These are phyloP conservation scores for Gila robusta DNA, from an alignment of 2,797 vertebrate genomes.

Conservation along the genomic window DNA sequence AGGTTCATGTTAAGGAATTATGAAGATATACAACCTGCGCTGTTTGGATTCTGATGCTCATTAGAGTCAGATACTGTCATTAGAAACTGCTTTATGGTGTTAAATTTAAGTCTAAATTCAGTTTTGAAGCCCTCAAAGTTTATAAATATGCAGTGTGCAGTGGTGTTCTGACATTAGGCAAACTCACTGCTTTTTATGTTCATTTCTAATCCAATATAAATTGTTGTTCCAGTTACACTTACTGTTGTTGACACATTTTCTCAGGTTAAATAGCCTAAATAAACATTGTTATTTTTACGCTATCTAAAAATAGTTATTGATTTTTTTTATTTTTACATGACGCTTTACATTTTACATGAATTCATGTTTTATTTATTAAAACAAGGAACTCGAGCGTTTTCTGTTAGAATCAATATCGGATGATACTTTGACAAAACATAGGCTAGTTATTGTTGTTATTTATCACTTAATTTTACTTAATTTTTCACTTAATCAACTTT, in stretches of 20 bases:
- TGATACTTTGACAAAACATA: not conserved
- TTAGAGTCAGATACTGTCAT: not conserved
- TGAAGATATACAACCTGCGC: not conserved
- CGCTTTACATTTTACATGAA: not conserved
- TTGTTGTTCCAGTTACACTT: not conserved
- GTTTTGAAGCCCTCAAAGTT: not conserved
- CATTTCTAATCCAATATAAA: not conserved
- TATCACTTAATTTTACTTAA: not conserved
- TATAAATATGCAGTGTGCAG: not conserved
- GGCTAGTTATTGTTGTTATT: not conserved
- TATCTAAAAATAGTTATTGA: not conserved
- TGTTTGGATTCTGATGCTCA: not conserved
- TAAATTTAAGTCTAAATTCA: not conserved
- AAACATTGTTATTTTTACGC: not conserved
- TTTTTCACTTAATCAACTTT: not conserved
- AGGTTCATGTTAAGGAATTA: not conserved
- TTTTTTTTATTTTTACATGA: not conserved
- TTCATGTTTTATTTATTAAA: not conserved
- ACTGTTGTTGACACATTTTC: not conserved
- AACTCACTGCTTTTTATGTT: not conserved
- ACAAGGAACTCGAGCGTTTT: not conserved
- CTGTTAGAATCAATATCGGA: not conserved
- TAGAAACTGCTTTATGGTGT: not conserved
- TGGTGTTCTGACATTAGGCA: not conserved
- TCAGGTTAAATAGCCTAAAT: not conserved